Base-by-base conservation (phyloP, 2,888 invertebrate species). In the Brachypalpus laphriformis region DNA sequence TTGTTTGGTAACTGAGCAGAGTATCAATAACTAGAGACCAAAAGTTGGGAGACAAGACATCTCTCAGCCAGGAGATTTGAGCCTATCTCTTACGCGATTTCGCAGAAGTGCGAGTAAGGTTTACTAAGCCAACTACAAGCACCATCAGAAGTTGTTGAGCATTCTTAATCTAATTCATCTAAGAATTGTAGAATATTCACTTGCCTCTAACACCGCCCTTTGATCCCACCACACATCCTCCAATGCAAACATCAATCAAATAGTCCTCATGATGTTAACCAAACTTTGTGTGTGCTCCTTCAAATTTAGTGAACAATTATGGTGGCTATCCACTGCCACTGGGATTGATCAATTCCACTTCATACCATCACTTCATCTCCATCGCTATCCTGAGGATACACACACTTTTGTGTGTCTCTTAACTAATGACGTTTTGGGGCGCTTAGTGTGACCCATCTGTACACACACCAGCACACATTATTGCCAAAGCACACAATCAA, bases 401-500 rank as follows among this genome's bases (percentile, higher is more conserved):
- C 8, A 63, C 22, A 54, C 37, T 28, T 68, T 3, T 68, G 40
- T 47, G 56, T 42, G 51, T 37, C 18, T 56, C 65, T 65, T 49
- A 65, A 65, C 59, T 82, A 76, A 76, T 82, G 65, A 71, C 71
- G 65, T 66, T 66, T 77, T 51, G 28, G 63, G 65, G 31, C n/a
- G 34, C 22, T 59, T 42, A 42, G 37, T 51, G 34, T 51, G 61
- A 61, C 59, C 61, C 20, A 34, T 14, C 9, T 22, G 18, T n/a
- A 22, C 54, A 63, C 57, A 82, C 31, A 22, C n/a, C 11, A 40
- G 22, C 31, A 49, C 59, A 65, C 51, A 82, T 66, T 65, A 57
- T 71, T 34, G 57, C 71, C 71, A 66, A 56, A 37, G 68, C 72
- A 78, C 68, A 74, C 82, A 83, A 83, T 83, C 74, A 83, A 78